Evolutionary conservation across 1,140 invertebrate genomes (phyloP).

Genomic region (Lepidotrigona ventralis): DNA sequence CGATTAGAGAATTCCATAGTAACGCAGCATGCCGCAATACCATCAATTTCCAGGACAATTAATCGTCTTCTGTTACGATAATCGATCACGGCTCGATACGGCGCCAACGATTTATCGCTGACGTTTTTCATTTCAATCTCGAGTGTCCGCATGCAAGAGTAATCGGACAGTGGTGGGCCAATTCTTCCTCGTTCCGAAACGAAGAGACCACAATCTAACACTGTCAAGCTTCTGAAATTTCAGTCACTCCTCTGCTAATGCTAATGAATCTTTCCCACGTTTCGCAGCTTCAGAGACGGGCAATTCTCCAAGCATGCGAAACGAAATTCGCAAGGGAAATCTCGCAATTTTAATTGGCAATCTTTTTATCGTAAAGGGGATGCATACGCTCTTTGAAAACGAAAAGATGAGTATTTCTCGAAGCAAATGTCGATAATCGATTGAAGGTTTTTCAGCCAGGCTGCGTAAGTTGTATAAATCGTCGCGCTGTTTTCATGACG

Average conservation of each 20-base stretch:
- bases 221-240: slow-evolving; percentile 22
- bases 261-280: background rate
- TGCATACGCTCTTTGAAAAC: background rate
- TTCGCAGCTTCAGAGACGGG: no score
- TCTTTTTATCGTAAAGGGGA: accelerated
- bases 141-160: slow-evolving; percentile 34
- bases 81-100: slow-evolving; percentile 60
- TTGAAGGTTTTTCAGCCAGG: background rate
- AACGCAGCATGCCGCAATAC: background rate
- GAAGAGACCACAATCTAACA: slow-evolving; percentile 20
- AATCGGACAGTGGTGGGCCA: slow-evolving; percentile 26
- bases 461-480: background rate
- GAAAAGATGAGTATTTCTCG: background rate
- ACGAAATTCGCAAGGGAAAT: background rate
- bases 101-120: slow-evolving; percentile 60
- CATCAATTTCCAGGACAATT: slow-evolving; percentile 57
- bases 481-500: no score
- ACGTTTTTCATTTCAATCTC: slow-evolving; percentile 62
- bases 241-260: background rate
- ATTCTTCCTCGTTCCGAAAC: slow-evolving; percentile 38
- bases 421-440: background rate
- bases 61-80: slow-evolving; percentile 51
- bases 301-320: background rate
- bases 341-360: background rate
- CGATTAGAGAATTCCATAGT: background rate